phyloP scores from a whole-genome alignment of 2,113 vertebrate genomes.

The Dasypus novemcinctus region DNA sequence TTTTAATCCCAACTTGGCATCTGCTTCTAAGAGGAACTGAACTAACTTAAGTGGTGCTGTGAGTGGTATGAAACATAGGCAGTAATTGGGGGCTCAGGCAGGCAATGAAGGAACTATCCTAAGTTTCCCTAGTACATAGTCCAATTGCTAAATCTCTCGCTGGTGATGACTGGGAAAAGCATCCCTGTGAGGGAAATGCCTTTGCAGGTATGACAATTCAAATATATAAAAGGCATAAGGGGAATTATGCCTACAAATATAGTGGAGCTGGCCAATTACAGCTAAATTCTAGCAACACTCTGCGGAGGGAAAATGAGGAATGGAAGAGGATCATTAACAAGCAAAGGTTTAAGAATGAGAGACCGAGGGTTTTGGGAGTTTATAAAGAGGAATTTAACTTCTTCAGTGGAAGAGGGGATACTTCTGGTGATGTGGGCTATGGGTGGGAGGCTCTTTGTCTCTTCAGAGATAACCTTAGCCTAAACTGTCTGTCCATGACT shows the following conservation, averaged over 20 bases:
- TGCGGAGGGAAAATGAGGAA: background rate
- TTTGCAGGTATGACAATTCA: background rate
- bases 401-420: background rate
- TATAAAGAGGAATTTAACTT: background rate
- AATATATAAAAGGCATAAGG: background rate
- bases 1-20: background rate
- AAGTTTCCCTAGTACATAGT: background rate
- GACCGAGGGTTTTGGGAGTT: background rate
- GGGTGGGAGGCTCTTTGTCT: too few species aligned
- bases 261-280: background rate
- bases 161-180: background rate
- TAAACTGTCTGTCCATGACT: too few species aligned
- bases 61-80: background rate
- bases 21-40: too few species aligned
- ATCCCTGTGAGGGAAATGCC: background rate
- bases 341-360: background rate
- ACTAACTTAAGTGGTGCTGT: background rate
- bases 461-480: too few species aligned
- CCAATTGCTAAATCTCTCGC: background rate
- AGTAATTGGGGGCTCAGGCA: background rate
- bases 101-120: background rate
- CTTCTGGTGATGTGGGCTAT: too few species aligned
- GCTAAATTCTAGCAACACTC: background rate
- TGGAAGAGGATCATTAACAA: background rate
- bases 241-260: background rate